phyloP scores from a whole-genome alignment of 2,113 vertebrate species.

The Henicopernis longicauda region DNA sequence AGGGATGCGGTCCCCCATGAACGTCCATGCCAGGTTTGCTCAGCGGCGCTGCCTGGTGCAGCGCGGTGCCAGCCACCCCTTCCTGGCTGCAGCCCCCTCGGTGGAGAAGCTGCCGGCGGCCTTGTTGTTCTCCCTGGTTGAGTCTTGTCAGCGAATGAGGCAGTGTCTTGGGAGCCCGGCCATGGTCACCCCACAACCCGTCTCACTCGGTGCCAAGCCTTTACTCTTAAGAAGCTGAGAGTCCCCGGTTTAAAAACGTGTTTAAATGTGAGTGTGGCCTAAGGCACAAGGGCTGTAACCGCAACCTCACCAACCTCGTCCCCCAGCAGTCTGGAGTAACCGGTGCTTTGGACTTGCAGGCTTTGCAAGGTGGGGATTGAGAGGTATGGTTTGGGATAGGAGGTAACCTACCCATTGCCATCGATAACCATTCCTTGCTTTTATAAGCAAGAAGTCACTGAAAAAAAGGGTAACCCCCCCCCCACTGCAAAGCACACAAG shows the following conservation, averaged over 20 bases:
- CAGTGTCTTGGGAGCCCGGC: not conserved
- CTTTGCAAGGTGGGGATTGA: not conserved
- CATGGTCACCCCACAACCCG: not conserved
- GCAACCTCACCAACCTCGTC: not conserved
- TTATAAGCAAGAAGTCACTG: not conserved
- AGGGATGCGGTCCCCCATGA: not conserved
- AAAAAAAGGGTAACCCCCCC: not conserved
- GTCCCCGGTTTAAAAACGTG: not conserved
- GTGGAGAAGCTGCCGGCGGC: accelerated
- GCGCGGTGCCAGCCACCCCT: not conserved
- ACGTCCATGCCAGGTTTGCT: not conserved
- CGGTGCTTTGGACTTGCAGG: not conserved
- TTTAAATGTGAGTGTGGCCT: not conserved
- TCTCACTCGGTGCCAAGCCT: not conserved
- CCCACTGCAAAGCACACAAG: not conserved
- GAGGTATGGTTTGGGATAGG: not conserved
- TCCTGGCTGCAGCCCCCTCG: not conserved
- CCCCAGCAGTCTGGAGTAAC: not conserved
- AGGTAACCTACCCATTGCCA: not conserved
- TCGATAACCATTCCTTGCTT: not conserved
- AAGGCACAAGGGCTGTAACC: not conserved
- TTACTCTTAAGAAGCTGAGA: not conserved
- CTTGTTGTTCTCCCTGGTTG: accelerated
- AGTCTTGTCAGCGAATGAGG: not conserved
- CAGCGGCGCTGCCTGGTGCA: not conserved